Evolutionary conservation across 1,140 invertebrate genomes (phyloP).

Genomic region (Sycobia sp.): DNA sequence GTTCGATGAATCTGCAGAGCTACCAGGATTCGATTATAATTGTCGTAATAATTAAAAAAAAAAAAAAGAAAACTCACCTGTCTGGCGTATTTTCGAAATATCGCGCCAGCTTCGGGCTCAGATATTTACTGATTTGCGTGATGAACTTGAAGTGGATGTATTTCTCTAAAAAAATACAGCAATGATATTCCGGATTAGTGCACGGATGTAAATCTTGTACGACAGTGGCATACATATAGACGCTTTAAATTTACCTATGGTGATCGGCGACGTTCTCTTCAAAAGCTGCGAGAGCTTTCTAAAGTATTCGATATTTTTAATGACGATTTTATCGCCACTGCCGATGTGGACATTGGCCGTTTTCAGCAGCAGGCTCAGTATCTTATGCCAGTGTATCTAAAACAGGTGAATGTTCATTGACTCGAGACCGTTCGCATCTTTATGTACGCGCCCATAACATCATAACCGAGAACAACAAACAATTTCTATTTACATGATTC

Average conservation of each 20-base stretch:
- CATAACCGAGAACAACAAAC: too few species aligned
- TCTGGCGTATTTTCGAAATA: slow-evolving; percentile 21
- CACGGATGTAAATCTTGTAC: too few species aligned
- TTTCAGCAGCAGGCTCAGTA: background rate
- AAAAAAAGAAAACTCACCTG: slow-evolving; percentile 14
- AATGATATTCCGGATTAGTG: too few species aligned
- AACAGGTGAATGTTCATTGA: too few species aligned
- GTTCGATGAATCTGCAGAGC: too few species aligned
- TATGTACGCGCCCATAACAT: too few species aligned
- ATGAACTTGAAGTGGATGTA: slow-evolving; percentile 30
- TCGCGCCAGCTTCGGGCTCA: slow-evolving; percentile 11
- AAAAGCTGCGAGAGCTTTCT: slow-evolving; percentile 12
- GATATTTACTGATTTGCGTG: slow-evolving; percentile 30
- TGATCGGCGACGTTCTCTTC: slow-evolving; percentile 1
- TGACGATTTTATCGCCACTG: background rate
- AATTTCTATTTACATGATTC: slow-evolving; percentile 21
- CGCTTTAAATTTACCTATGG: slow-evolving; percentile 4
- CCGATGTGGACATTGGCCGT: background rate
- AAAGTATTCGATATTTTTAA: slow-evolving; percentile 26
- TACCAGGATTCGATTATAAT: too few species aligned
- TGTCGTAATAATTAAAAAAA: background rate
- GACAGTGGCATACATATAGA: too few species aligned
- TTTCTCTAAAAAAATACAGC: background rate
- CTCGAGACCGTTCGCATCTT: too few species aligned
- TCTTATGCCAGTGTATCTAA: slow-evolving; percentile 21